Evolutionary conservation across 35 echinoderm and acorn worm species (phyloP).

Genomic region (Anneissia japonica): DNA sequence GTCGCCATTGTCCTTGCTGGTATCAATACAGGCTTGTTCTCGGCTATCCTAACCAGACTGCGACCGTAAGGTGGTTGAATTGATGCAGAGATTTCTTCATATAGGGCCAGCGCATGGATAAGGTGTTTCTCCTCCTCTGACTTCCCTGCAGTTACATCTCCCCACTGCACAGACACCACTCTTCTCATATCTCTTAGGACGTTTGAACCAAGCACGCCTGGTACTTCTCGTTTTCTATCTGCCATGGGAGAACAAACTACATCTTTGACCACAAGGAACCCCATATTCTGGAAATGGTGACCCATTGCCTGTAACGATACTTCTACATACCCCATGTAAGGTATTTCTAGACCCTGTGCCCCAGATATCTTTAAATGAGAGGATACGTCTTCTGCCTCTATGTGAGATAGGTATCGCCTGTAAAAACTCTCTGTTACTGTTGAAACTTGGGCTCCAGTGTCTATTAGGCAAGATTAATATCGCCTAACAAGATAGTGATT

Average conservation of each 20-base stretch:
- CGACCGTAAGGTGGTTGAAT: not conserved
- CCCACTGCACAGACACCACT: not conserved
- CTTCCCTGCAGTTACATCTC: not conserved
- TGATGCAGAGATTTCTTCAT: not conserved
- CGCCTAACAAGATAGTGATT: not conserved
- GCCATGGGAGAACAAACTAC: not conserved
- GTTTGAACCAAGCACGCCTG: constrained; percentile 15
- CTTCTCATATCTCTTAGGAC: not conserved
- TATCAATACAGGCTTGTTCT: not conserved
- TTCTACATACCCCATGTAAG: constrained; percentile 35
- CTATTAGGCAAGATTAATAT: constrained; percentile 9
- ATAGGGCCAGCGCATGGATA: not conserved
- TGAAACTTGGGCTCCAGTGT: constrained; percentile 32
- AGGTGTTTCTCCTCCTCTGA: not conserved
- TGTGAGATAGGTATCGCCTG: not conserved
- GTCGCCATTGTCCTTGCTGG: not conserved
- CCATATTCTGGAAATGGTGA: not conserved
- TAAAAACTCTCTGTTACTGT: constrained; percentile 25
- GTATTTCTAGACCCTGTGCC: constrained; percentile 12
- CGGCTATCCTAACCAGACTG: not conserved
- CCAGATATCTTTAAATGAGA: not conserved
- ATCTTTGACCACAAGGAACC: not conserved
- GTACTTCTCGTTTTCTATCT: not conserved
- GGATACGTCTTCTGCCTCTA: not conserved
- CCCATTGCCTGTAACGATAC: not conserved